Base-by-base conservation (phyloP, 2,888 invertebrate genomes). In the Volucella zonaria region DNA sequence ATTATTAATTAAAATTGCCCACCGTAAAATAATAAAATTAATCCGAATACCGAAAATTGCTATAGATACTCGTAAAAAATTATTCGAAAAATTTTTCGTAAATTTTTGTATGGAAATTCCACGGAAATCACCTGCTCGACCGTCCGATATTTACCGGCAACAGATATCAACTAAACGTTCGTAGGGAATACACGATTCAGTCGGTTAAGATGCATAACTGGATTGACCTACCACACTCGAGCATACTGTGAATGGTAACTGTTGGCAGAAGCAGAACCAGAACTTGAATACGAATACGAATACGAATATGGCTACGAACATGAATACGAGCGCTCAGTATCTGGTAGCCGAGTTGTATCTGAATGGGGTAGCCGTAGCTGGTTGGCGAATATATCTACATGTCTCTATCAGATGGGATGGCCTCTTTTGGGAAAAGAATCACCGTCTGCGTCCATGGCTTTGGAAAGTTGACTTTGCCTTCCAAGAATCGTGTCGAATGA, bases 81-180 rank as follows among this genome's bases (percentile, higher is more conserved):
- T 45, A 45, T 12, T 11, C 3, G 8, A 43, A 14, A 54, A 52
- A 42, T 10, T 68, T 61, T 61, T 54, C 23, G 18, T 43, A 42
- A 59, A 59, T 52, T 52, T 14, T 56, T 42, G 23, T 11, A 38
- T 14, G 42, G 40, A 38, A 78, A 78, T 31, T 18, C 45, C 31
- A 58, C 15, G 47, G 51, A 14, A 56, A 68, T 49, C 74, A 82
- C 82, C 75, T 80, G 61, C 70, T 54, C 43, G 59, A 4, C 67
- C 70, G 83, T 71, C 83, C 67, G 83, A 76, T 80, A 67, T 80
- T 75, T 71, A 71, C 75, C 83, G 83, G 80, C 80, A 76, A 76
- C 75, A 80, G 75, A 75, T 70, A 80, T 80, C 83, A 80, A 83
- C 83, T 83, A 67, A 83, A 67, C 67, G 51, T 52, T 75, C 47